A percentile compares a stretch with the other conserved stretches of the same genome.
Conservation (phyloP, 2,888 invertebrate genomes). For the Limnephilus marmoratus region DNA sequence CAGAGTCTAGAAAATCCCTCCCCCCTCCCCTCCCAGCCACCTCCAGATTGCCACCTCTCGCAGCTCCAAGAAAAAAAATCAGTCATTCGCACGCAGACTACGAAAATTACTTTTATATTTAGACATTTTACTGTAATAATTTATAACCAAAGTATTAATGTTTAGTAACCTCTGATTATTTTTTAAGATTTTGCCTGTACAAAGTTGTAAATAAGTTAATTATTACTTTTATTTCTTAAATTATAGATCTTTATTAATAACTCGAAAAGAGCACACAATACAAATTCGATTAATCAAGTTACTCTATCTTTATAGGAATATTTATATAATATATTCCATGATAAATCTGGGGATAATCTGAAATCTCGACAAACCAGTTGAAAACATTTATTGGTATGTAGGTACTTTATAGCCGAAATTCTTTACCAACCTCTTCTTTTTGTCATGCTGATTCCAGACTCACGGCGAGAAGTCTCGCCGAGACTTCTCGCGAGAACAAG, state of each 20-base stretch:
- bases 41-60: constrained; percentile 61
- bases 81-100: constrained; percentile 79
- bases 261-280: constrained; percentile 30
- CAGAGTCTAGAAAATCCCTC: constrained; percentile 39
- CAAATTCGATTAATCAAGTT: constrained; percentile 32
- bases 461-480: too few relatives aligned
- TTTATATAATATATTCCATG: too few relatives aligned
- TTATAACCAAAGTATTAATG: constrained; percentile 46
- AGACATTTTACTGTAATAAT: constrained; percentile 67
- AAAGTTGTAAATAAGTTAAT: constrained; percentile 39
- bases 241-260: constrained; percentile 4
- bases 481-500: too few relatives aligned
- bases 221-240: not conserved
- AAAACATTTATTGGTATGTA: too few relatives aligned
- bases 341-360: too few relatives aligned
- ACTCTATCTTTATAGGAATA: not conserved
- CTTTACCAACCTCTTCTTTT: not conserved
- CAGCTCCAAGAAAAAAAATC: constrained; percentile 67
- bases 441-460: too few relatives aligned
- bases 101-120: constrained; percentile 83
- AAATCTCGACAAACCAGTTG: too few relatives aligned
- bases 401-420: not conserved
- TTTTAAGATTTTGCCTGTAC: constrained; percentile 21
- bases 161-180: constrained; percentile 23
- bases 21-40: constrained; percentile 48